A percentile compares a stretch with the other conserved stretches of the same genome.
Conservation (phyloP, 2,797 vertebrate species). For the Acipenser ruthenus region DNA sequence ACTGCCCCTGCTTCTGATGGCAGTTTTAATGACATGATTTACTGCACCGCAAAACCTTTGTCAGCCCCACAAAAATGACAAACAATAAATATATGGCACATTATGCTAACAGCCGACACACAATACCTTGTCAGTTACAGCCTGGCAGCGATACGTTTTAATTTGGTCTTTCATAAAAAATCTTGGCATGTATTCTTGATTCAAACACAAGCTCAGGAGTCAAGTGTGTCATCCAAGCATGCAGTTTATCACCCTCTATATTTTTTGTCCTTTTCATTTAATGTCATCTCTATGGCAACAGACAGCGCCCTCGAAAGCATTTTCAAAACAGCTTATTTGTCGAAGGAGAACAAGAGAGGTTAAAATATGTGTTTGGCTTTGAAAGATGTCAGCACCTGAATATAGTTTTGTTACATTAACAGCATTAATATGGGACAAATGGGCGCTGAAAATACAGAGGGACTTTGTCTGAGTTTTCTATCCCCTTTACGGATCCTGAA, state of each 20-base stretch:
- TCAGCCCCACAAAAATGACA: slow-evolving; percentile 78
- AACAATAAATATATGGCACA: slow-evolving; percentile 75
- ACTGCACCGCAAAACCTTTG: slow-evolving; percentile 58
- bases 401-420: slow-evolving; percentile 71
- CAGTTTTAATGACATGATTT: slow-evolving; percentile 83
- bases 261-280: slow-evolving; percentile 77
- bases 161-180: slow-evolving; percentile 74
- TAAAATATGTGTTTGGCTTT: slow-evolving; percentile 72
- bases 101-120: slow-evolving; percentile 64
- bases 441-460: slow-evolving; percentile 20
- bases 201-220: slow-evolving; percentile 65
- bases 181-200: slow-evolving; percentile 57
- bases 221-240: slow-evolving; percentile 68
- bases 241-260: slow-evolving; percentile 75
- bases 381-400: slow-evolving; percentile 54
- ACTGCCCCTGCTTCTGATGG: slow-evolving; percentile 58
- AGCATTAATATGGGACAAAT: slow-evolving; percentile 65
- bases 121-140: slow-evolving; percentile 72
- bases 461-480: too few relatives aligned
- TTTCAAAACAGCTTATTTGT: slow-evolving; percentile 78
- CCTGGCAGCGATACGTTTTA: slow-evolving; percentile 72
- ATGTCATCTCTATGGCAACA: slow-evolving; percentile 83
- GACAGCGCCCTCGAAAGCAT: slow-evolving; percentile 77
- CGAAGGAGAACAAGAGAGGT: slow-evolving; percentile 52
- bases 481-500: too few relatives aligned